phyloP scores from a whole-genome alignment of 1,140 invertebrate genomes.

The Hylyphantes graminicola region DNA sequence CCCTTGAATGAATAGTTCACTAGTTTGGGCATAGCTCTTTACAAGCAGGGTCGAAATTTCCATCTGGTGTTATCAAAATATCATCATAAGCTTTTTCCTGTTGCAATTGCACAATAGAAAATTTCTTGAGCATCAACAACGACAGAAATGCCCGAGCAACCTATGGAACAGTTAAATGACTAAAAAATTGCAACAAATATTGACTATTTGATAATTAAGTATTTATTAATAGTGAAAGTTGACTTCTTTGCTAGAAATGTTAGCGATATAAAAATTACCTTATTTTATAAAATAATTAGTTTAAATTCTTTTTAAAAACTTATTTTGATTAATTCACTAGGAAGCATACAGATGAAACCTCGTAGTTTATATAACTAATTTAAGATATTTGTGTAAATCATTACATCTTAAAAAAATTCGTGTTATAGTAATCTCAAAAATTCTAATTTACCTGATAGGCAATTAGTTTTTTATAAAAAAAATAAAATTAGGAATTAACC shows the following conservation, averaged over 20 bases:
- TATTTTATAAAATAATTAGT: not conserved
- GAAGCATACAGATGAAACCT: no score
- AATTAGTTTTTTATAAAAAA: no score
- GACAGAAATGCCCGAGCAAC: constrained; percentile 97
- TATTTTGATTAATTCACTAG: not conserved
- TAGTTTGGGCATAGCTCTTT: not conserved
- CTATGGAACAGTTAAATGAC: constrained; percentile 70
- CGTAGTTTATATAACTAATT: no score
- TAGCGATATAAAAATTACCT: not conserved
- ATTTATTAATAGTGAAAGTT: not conserved
- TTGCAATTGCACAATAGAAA: constrained; percentile 88
- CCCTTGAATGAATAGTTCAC: no score
- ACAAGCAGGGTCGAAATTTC: constrained; percentile 9
- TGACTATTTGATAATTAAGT: not conserved
- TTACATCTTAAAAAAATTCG: no score
- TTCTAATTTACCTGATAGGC: no score
- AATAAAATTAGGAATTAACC: not conserved
- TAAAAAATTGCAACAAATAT: not conserved
- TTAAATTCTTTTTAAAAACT: not conserved
- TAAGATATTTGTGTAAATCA: no score
- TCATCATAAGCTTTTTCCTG: constrained; percentile 85
- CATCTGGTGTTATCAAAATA: constrained; percentile 84
- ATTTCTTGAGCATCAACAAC: constrained; percentile 93
- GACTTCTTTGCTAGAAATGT: not conserved
- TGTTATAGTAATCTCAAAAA: no score